Base-by-base conservation (phyloP, 2,797 vertebrate species). In the Betta splendens region DNA sequence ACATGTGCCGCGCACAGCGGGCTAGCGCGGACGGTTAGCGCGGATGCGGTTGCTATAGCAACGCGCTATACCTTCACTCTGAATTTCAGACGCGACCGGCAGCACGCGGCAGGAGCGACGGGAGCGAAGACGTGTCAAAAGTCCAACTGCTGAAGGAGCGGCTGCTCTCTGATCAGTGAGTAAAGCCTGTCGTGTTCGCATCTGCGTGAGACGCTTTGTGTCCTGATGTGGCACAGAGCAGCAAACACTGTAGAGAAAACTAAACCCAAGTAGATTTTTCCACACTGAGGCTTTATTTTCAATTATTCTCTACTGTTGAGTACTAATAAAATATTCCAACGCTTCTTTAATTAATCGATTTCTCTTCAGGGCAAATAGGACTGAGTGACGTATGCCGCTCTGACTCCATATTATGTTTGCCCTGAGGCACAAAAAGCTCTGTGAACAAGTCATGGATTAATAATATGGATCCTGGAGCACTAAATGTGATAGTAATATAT, bases 31-130 rank as follows among this genome's bases (percentile, higher is more conserved):
- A 76, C 61, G 48, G 60, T 72, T 66, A 69, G 66, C 51, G 59
- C 21, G 4, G 44, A 59, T 57, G 46, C 54, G 48, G 81, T 81
- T 81, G 64, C 84, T 82, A 82, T 85, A 78, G 80, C 73, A 85
- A 85, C 80, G 57, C 36, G 54, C 33, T n/a, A 16, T 18, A 39
- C 33, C 12, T 55, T 52, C 56, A 42, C 62, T 63, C 68, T 37
- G n/a, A 23, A 45, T 65, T 62, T 55, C 33, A 64, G 55, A 66
- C 21, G 47, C 32, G 26, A 58, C 62, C 25, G 55, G 57, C 18
- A 40, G 33, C 10, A 31, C 26, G 37, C 29, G 26, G 11, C 7
- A 45, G 50, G 38, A 38, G 31, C 26, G 54, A 63, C 40, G 39
- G 25, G 4, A 40, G 35, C 25, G 23, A 3, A 64, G 49, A 35